phyloP scores from a whole-genome alignment of 2,797 vertebrate species.

The Bradypodion pumilum region DNA sequence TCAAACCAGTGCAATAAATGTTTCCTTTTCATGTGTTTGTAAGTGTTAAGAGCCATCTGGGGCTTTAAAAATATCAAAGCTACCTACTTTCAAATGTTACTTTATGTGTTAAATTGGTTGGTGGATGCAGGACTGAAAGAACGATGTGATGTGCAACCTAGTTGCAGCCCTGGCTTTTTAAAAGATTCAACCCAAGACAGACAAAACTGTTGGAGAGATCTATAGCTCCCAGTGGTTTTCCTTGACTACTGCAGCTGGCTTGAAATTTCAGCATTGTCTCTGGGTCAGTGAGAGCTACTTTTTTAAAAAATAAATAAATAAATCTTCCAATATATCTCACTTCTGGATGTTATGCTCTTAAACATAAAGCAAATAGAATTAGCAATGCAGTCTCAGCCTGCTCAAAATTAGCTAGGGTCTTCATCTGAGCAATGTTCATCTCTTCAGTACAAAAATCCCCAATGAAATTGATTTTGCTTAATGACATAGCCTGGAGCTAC shows the following conservation, averaged over 20 bases:
- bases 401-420: background rate
- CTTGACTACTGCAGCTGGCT: background rate
- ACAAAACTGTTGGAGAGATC: background rate
- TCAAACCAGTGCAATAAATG: background rate
- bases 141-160: background rate
- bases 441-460: background rate
- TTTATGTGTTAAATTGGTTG: constrained; percentile 6
- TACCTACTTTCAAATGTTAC: background rate
- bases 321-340: constrained; percentile 11
- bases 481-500: background rate
- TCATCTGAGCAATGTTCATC: background rate
- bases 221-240: background rate
- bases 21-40: background rate
- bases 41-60: constrained; percentile 12
- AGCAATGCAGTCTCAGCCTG: background rate
- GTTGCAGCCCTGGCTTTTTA: background rate
- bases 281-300: background rate
- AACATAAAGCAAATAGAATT: background rate
- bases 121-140: background rate
- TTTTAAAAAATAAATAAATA: too few species aligned
- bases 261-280: background rate
- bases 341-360: constrained; percentile 1
- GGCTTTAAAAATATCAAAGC: background rate
- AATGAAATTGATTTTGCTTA: too few species aligned
- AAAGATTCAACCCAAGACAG: background rate